Evolutionary conservation across 2,888 invertebrate species (phyloP).

Genomic region (Oxystoma pomonae): DNA sequence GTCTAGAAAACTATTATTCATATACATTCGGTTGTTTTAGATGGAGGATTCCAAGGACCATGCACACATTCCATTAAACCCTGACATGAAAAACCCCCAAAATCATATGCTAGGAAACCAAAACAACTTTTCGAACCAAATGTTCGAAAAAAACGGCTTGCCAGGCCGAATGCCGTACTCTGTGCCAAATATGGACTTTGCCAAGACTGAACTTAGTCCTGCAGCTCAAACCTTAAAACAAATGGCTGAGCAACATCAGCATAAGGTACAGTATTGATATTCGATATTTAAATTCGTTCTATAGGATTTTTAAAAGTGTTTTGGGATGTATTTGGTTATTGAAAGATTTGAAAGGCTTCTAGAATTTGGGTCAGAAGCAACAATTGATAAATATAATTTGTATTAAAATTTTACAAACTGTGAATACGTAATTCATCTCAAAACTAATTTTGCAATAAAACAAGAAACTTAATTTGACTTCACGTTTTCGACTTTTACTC

Average conservation of each 20-base stretch:
- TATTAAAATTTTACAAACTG: no score
- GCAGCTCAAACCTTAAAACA: constrained; percentile 94
- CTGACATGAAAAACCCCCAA: constrained; percentile 35
- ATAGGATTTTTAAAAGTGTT: no score
- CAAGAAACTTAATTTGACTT: no score
- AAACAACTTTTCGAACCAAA: constrained; percentile 39
- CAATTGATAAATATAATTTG: no score
- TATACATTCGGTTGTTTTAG: no score
- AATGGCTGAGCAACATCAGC: constrained; percentile 96
- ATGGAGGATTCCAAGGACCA: constrained; percentile 25
- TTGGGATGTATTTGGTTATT: background rate
- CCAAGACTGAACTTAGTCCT: constrained; percentile 69
- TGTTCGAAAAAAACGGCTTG: constrained; percentile 38
- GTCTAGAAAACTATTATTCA: no score
- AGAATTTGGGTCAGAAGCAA: no score
- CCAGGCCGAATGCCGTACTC: constrained; percentile 37
- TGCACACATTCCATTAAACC: background rate
- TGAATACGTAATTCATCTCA: no score
- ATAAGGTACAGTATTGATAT: no score
- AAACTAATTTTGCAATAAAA: no score
- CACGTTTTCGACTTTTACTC: no score
- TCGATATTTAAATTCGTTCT: no score
- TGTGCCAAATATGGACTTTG: constrained; percentile 42
- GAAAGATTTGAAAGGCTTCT: background rate
- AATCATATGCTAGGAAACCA: constrained; percentile 40